Evolutionary conservation across 1,140 invertebrate genomes (phyloP).

Genomic region (Drosophila cardini): DNA sequence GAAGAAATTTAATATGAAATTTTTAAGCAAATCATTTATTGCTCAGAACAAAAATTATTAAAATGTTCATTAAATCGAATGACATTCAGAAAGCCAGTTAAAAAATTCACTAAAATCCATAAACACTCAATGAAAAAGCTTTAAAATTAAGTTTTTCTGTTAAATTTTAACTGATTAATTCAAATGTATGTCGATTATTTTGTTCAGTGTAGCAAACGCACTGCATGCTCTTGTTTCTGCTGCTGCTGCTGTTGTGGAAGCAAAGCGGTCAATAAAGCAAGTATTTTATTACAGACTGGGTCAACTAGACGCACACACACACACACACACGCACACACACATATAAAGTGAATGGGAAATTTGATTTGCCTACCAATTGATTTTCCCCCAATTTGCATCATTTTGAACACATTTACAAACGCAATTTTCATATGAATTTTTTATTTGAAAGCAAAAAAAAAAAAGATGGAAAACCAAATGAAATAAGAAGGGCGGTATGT

Average conservation of each 20-base stretch:
- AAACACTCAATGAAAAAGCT: too few relatives aligned
- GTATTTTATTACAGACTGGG: conserved; percentile 43
- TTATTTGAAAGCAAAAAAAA: conserved; percentile 18
- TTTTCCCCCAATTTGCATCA: conserved; percentile 40
- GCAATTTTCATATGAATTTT: conserved; percentile 46
- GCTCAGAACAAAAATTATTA: too few relatives aligned
- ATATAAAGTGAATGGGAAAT: conserved; percentile 16
- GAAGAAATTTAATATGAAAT: too few relatives aligned
- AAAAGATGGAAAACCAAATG: background rate
- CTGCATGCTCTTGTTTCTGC: conserved; percentile 4
- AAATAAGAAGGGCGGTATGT: background rate
- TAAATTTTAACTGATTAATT: too few relatives aligned
- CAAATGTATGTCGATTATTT: background rate
- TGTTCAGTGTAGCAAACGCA: conserved; percentile 21
- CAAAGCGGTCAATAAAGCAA: conserved; percentile 47
- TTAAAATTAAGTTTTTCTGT: too few relatives aligned
- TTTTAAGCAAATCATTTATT: too few relatives aligned
- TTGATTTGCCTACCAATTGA: conserved; percentile 70
- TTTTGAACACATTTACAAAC: conserved; percentile 27
- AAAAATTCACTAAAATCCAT: too few relatives aligned
- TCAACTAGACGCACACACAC: conserved; percentile 27
- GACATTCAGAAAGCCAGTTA: too few relatives aligned
- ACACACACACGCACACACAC: conserved; percentile 14
- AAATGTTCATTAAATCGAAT: too few relatives aligned
- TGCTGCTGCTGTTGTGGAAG: conserved; percentile 1